These are phyloP conservation scores for Glaucopsyche alexis DNA, from an alignment of 2,888 invertebrate genomes.

Conservation along the genomic window DNA sequence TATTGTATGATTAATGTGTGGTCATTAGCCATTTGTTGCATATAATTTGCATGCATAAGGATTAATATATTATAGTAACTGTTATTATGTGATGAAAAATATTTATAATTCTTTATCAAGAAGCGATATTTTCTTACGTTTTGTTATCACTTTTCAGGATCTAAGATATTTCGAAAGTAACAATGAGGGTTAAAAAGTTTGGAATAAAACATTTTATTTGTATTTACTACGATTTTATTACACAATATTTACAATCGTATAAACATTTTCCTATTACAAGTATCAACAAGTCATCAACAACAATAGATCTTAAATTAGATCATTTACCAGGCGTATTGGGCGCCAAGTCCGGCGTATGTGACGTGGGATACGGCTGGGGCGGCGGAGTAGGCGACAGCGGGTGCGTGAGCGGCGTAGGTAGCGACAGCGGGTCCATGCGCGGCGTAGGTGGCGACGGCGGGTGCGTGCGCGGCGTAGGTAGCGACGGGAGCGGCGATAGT, in stretches of 20 bases:
- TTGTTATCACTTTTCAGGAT: no score
- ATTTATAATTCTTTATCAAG: no score
- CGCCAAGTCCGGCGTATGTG: constrained; percentile 37
- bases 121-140: no score
- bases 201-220: neutral
- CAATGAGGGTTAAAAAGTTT: no score
- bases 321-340: constrained; percentile 28
- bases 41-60: neutral
- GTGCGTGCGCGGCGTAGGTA: constrained; percentile 36
- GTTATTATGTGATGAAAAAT: no score
- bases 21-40: neutral
- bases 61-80: neutral
- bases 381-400: constrained; percentile 38
- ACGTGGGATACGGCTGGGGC: constrained; percentile 67
- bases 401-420: constrained; percentile 40
- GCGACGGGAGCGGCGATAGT: constrained; percentile 10
- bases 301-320: constrained; percentile 43
- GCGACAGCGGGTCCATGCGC: constrained; percentile 42
- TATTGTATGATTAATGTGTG: neutral
- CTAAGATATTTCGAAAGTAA: no score
- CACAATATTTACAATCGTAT: constrained; percentile 21
- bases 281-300: constrained; percentile 29
- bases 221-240: constrained; percentile 30
- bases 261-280: neutral
- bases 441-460: constrained; percentile 43